Evolutionary conservation across 2,797 vertebrate genomes (phyloP).

Genomic region (Pygocentrus nattereri): DNA sequence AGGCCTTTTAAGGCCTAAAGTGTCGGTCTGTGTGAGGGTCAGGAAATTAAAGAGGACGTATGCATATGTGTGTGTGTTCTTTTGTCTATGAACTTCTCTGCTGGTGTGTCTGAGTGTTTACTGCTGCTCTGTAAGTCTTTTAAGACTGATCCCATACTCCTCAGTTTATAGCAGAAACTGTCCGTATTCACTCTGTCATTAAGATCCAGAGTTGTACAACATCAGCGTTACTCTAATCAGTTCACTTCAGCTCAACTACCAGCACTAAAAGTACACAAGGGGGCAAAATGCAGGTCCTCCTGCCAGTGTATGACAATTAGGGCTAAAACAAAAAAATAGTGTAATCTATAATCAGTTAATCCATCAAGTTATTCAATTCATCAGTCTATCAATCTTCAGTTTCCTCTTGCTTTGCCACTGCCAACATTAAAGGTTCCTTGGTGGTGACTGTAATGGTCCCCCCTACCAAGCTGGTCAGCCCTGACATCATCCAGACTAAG

Average conservation of each 20-base stretch:
- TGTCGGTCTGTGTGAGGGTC: constrained; percentile 13
- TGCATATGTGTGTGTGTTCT: constrained; percentile 3
- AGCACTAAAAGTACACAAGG: no score
- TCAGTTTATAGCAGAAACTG: constrained; percentile 32
- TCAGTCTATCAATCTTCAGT: no score
- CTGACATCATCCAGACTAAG: no score
- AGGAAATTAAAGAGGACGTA: constrained; percentile 23
- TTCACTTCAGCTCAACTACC: background rate
- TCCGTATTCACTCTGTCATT: constrained; percentile 32
- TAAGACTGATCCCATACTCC: constrained; percentile 3
- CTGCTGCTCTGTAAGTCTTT: background rate
- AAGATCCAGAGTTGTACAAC: background rate
- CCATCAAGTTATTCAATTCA: no score
- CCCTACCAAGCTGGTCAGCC: no score
- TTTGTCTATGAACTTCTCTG: background rate
- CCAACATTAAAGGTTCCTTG: no score
- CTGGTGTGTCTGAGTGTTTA: constrained; percentile 6
- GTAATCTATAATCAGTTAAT: no score
- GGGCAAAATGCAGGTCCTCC: no score
- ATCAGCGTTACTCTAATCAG: background rate
- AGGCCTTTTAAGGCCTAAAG: constrained; percentile 5
- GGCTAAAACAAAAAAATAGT: no score
- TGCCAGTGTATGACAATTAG: no score
- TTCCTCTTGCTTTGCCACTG: no score
- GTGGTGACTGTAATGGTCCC: no score